Evolutionary conservation across 2,113 vertebrate genomes (phyloP).

Genomic region (Hippotragus niger): DNA sequence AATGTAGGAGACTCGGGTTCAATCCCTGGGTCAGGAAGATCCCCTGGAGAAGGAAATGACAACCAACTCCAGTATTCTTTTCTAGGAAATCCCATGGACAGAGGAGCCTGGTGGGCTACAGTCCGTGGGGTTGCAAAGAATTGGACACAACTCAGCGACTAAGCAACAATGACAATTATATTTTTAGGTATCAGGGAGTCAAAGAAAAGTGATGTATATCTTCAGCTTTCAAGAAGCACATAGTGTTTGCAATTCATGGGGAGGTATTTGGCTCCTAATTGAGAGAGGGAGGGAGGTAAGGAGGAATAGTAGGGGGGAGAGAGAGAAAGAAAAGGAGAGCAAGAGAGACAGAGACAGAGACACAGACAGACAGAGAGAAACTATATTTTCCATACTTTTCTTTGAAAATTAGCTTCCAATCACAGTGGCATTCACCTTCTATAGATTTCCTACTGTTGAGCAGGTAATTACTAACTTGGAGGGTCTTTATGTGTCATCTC

Average conservation of each 20-base stretch:
- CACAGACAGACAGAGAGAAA: neutral
- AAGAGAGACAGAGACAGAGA: neutral
- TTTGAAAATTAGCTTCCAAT: neutral
- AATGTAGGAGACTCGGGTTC: neutral
- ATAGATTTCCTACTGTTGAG: neutral
- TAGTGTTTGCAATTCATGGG: neutral
- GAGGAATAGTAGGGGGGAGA: neutral
- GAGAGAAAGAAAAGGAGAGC: neutral
- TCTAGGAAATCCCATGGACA: neutral
- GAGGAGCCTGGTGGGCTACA: neutral
- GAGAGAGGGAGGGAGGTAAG: neutral
- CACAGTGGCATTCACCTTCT: neutral
- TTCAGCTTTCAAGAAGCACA: neutral
- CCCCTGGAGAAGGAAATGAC: neutral
- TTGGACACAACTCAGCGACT: neutral
- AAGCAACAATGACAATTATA: neutral
- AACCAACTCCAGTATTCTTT: neutral
- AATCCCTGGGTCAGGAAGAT: neutral
- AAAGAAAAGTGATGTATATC: neutral
- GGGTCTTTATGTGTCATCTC: neutral
- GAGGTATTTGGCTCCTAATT: neutral
- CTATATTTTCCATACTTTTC: neutral
- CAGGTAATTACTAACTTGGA: neutral
- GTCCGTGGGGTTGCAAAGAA: neutral
- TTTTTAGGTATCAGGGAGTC: neutral